These are phyloP conservation scores for Chorisops tibialis DNA, from an alignment of 2,888 invertebrate genomes.

Conservation along the genomic window DNA sequence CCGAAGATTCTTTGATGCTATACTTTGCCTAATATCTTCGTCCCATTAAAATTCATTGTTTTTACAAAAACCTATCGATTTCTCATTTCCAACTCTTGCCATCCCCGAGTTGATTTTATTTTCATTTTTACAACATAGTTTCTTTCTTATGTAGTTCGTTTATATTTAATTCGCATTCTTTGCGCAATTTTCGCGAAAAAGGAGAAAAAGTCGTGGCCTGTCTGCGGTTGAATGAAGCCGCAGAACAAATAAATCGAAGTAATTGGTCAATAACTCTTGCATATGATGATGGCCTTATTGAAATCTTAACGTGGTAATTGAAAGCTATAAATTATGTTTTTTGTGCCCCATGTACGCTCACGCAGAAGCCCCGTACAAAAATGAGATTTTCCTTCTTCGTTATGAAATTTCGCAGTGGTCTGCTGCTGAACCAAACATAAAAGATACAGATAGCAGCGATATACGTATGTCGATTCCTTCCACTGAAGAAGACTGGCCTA, in stretches of 20 bases:
- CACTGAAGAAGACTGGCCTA: background rate
- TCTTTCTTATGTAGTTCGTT: background rate
- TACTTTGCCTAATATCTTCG: too few species aligned
- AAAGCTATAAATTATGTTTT: conserved; percentile 23
- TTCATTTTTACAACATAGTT: background rate
- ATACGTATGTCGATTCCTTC: too few species aligned
- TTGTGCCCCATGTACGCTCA: background rate
- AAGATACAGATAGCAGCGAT: too few species aligned
- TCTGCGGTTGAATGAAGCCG: conserved; percentile 15
- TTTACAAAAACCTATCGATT: too few species aligned
- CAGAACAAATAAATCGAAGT: conserved; percentile 33
- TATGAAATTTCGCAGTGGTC: too few species aligned
- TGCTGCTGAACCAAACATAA: too few species aligned
- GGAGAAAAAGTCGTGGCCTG: background rate
- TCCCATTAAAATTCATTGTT: too few species aligned
- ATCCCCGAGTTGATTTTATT: too few species aligned
- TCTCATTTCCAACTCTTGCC: too few species aligned
- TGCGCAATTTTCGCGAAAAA: background rate
- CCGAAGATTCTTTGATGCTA: too few species aligned
- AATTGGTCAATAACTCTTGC: conserved; percentile 32
- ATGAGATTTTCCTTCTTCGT: too few species aligned
- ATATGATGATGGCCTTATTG: conserved; percentile 32
- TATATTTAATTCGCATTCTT: background rate
- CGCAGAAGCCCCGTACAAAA: too few species aligned
- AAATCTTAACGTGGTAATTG: conserved; percentile 33